Conservation (phyloP, 1,140 invertebrate species). For the Leptestheria dahalacensis region DNA sequence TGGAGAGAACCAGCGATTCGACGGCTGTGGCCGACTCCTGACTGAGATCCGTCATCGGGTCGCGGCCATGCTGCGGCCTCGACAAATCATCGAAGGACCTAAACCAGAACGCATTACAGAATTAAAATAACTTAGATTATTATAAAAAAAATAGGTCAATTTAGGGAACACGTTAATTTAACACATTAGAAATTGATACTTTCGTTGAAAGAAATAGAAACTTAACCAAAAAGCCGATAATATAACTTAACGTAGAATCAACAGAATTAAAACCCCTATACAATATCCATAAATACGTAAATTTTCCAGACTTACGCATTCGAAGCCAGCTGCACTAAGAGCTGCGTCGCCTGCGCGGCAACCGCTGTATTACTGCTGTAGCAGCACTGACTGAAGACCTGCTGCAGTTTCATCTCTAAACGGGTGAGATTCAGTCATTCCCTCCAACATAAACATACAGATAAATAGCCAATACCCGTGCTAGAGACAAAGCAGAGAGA, state of each 20-base stretch:
- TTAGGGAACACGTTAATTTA: no score
- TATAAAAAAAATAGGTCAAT: no score
- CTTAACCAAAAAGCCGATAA: no score
- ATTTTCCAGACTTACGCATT: neutral
- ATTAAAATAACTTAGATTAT: no score
- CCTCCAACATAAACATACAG: neutral
- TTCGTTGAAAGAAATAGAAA: no score
- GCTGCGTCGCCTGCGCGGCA: slow-evolving; percentile 44
- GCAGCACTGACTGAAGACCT: slow-evolving; percentile 38
- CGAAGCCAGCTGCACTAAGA: slow-evolving; percentile 23
- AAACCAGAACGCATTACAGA: no score
- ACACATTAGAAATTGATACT: no score
- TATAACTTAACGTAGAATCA: no score
- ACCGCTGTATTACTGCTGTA: slow-evolving; percentile 44
- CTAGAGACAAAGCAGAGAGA: slow-evolving; percentile 35
- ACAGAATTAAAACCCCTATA: neutral
- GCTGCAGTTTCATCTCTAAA: slow-evolving; percentile 33
- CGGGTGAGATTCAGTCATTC: slow-evolving; percentile 12
- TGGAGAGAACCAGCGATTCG: slow-evolving; percentile 51
- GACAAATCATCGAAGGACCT: no score
- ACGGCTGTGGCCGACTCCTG: slow-evolving; percentile 24
- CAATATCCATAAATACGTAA: no score
- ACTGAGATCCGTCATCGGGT: neutral
- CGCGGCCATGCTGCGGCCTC: neutral
- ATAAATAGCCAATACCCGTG: slow-evolving; percentile 21